These are phyloP conservation scores for Oreortyx pictus DNA, from an alignment of 2,797 vertebrate genomes.

Conservation along the genomic window DNA sequence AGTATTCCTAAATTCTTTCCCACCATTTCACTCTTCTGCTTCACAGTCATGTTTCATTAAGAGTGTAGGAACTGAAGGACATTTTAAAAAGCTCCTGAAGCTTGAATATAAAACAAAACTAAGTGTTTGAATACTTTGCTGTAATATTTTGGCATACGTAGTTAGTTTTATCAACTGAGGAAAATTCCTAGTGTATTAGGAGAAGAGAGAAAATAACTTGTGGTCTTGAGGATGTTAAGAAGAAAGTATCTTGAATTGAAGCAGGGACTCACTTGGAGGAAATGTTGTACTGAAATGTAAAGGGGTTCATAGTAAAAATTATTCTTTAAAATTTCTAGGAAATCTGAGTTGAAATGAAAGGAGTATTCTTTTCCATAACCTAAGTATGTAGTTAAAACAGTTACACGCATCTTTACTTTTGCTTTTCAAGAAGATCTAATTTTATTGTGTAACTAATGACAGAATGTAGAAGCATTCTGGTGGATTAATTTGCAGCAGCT, in stretches of 20 bases:
- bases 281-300: neutral
- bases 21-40: neutral
- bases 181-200: neutral
- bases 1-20: constrained; percentile 15
- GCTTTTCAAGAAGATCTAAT: constrained; percentile 46
- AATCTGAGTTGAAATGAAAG: constrained; percentile 2
- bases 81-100: neutral
- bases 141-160: neutral
- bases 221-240: neutral
- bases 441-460: constrained; percentile 57
- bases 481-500: constrained; percentile 70
- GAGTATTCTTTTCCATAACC: constrained; percentile 24
- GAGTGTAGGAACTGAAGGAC: neutral
- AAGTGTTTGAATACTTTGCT: neutral
- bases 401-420: constrained; percentile 61
- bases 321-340: constrained; percentile 43
- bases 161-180: neutral
- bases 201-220: neutral
- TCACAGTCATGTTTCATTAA: neutral
- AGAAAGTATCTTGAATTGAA: neutral
- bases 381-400: constrained; percentile 45
- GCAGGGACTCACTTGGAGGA: neutral
- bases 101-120: neutral
- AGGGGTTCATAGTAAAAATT: neutral
- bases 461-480: constrained; percentile 47